These are phyloP conservation scores for Lithophane semibrunnea DNA, from an alignment of 2,888 invertebrate genomes.

Conservation along the genomic window DNA sequence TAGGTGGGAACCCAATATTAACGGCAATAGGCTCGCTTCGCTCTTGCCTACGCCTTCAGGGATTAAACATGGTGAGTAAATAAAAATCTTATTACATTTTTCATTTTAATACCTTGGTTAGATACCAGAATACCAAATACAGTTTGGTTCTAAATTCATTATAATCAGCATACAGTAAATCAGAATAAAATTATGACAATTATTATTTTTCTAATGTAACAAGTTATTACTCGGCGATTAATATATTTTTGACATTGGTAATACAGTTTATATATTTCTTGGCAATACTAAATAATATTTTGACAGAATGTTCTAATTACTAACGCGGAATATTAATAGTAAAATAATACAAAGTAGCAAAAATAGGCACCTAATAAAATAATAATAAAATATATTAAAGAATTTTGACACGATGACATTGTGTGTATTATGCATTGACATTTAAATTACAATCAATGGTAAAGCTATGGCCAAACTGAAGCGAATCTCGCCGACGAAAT, in stretches of 20 bases:
- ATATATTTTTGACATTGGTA: slow-evolving; percentile 15
- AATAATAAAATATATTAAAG: slow-evolving; percentile 23
- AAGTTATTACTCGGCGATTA: background rate
- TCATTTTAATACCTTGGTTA: slow-evolving; percentile 27
- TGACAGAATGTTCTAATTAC: background rate
- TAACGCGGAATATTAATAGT: background rate
- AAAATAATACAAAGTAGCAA: slow-evolving; percentile 24
- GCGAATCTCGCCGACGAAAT: background rate
- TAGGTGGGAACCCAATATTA: no score
- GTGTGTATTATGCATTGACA: background rate
- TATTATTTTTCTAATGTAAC: background rate
- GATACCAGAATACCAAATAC: slow-evolving; percentile 6
- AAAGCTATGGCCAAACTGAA: background rate
- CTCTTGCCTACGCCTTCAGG: no score
- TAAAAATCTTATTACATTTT: slow-evolving; percentile 12
- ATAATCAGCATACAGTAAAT: background rate
- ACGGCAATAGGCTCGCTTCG: no score
- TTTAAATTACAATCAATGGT: no score
- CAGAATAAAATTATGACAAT: background rate
- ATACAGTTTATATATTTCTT: slow-evolving; percentile 1
- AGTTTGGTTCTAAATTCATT: slow-evolving; percentile 15
- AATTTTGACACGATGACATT: background rate
- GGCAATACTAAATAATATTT: slow-evolving; percentile 9
- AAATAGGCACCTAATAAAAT: slow-evolving; percentile 1
- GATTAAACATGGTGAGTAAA: background rate